Evolutionary conservation across 2,888 invertebrate genomes (phyloP), one percentile per base, ranked within the genome.

Genomic region (Folsomia manolachei): DNA sequence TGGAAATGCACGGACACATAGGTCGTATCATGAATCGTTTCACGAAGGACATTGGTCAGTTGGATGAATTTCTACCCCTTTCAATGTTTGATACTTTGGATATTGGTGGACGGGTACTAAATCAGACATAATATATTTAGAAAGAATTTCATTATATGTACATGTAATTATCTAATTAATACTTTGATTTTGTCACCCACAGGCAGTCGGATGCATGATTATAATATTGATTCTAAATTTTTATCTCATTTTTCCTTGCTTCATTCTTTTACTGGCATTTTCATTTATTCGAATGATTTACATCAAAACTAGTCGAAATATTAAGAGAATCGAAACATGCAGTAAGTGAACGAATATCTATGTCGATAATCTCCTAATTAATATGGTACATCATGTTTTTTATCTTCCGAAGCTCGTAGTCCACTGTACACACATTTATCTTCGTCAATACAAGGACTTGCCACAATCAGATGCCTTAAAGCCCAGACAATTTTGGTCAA

Each of bases 361-460:
- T 9, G 14, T 51, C 14, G 9, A 51, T 11, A 11, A 11, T 51
- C 9, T 51, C 51, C 51, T 14, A 51, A 51, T 51, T 11, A 14
- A 51, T 51, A 11, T 51, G 9, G 51, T 9, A 51, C 18, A n/a
- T n/a, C n/a, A n/a, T 39, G 39, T 7, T 53, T 71, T 63, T n/a
- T 24, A 62, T 62, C n/a, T n/a, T n/a, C n/a, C 4, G 1, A 85
- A 93, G 93, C 91, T 76, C 90, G 96, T 74, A 95, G 95, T 81
- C 97, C 97, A 0, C 93, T 98, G n/a, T 97, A 95, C 85, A 92
- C 93, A 1, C 96, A 97, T 83, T 86, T 98, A 81, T 93, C 91
- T 82, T 92, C 95, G 25, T 90, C 95, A 0, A 86, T 78, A 1
- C 92, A 93, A 83, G 97, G 97, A 0, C 86, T 98, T 75, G 89